Conservation (phyloP, 30 jellyfish, hydroid and myxozoan species). For the Catostylus mosaicus region DNA sequence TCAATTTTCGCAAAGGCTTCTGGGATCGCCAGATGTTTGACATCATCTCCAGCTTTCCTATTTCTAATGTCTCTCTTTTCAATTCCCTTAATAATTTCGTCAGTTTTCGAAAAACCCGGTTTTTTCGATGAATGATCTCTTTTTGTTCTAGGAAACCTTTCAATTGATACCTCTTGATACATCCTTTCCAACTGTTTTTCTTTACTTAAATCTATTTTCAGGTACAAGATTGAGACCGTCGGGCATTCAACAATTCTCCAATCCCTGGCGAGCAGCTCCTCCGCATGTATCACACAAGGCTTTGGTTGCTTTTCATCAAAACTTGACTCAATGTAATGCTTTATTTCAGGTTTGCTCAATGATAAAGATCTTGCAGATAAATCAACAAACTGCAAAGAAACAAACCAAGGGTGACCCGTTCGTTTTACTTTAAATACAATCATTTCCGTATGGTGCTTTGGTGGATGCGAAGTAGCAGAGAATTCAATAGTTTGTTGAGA, state of each 20-base stretch:
- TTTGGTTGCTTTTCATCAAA: not conserved
- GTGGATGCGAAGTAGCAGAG: no score
- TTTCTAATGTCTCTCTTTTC: not conserved
- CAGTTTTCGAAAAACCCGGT: not conserved
- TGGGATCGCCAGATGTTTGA: constrained; percentile 4
- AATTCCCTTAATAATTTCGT: not conserved
- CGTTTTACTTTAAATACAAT: not conserved
- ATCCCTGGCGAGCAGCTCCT: not conserved
- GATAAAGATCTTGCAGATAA: not conserved
- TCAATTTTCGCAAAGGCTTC: not conserved
- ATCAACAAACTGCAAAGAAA: constrained; percentile 5
- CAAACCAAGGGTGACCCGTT: not conserved
- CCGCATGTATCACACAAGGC: not conserved
- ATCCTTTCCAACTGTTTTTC: not conserved
- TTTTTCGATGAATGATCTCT: not conserved
- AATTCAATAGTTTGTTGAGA: no score
- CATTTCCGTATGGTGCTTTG: not conserved
- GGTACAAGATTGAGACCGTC: not conserved
- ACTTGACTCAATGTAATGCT: no score
- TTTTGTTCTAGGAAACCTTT: not conserved
- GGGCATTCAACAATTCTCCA: not conserved
- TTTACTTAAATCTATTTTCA: not conserved
- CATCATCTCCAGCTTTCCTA: not conserved
- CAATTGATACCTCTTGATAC: constrained; percentile 8
- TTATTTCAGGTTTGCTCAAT: not conserved